These are phyloP conservation scores for Pseudomyrmex concolor DNA, from an alignment of 1,140 invertebrate species.

Conservation along the genomic window DNA sequence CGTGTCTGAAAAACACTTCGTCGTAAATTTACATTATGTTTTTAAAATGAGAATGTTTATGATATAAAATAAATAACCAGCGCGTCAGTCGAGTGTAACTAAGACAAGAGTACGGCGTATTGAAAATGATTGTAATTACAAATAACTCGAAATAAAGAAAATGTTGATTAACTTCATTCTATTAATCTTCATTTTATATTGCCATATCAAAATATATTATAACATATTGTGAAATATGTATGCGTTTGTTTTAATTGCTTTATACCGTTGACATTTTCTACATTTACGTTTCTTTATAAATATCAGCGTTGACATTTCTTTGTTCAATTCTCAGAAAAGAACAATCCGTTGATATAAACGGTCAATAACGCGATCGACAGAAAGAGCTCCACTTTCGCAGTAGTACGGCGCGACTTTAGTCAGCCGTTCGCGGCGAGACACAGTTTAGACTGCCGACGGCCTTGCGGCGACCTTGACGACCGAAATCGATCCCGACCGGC, in stretches of 20 bases:
- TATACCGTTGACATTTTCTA: background rate
- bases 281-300: background rate
- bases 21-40: background rate
- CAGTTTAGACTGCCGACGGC: slow-evolving; percentile 4
- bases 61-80: too few relatives aligned
- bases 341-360: background rate
- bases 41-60: background rate
- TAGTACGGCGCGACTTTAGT: slow-evolving; percentile 40
- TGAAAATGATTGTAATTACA: too few relatives aligned
- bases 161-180: too few relatives aligned
- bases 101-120: too few relatives aligned
- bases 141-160: too few relatives aligned
- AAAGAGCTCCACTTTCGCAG: slow-evolving; percentile 47
- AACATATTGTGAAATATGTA: background rate
- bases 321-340: background rate
- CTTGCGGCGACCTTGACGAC: slow-evolving; percentile 38
- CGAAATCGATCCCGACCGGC: slow-evolving; percentile 11
- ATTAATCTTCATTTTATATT: too few relatives aligned
- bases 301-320: background rate
- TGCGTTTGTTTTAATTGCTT: background rate
- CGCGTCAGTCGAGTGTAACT: too few relatives aligned
- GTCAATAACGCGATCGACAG: slow-evolving; percentile 28
- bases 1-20: background rate
- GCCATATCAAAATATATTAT: too few relatives aligned
- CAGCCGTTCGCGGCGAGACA: slow-evolving; percentile 27